phyloP scores from a whole-genome alignment of 2,113 vertebrate species.

The Syrrhaptes paradoxus region DNA sequence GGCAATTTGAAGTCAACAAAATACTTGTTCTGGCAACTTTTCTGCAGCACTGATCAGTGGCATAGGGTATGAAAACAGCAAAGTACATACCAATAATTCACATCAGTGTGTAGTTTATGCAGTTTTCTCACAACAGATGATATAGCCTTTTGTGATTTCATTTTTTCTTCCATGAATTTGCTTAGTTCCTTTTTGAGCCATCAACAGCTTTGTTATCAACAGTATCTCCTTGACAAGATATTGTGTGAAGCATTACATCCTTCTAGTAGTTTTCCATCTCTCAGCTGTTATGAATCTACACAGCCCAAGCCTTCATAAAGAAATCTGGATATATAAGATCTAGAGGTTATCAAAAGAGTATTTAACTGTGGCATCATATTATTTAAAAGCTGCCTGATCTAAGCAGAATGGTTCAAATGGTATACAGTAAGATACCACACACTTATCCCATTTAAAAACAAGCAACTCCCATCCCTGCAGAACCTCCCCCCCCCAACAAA shows the following conservation, averaged over 20 bases:
- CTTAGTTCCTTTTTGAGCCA: background rate
- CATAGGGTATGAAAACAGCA: background rate
- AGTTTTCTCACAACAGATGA: background rate
- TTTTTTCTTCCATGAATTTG: background rate
- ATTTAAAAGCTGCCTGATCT: background rate
- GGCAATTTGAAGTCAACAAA: background rate
- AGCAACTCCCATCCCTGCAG: no score
- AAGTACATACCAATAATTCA: background rate
- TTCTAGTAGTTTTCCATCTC: background rate
- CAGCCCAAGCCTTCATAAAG: background rate
- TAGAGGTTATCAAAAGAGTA: background rate
- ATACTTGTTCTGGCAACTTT: background rate
- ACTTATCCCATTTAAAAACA: background rate
- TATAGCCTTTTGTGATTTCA: background rate
- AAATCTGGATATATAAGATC: background rate
- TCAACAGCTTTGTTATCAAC: background rate
- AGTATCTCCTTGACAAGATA: background rate
- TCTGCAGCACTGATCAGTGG: background rate
- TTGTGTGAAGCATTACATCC: background rate
- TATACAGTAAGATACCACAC: background rate
- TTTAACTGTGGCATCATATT: background rate
- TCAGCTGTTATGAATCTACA: background rate
- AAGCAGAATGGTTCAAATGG: background rate
- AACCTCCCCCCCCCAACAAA: rapidly evolving
- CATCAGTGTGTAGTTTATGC: background rate